Conservation (phyloP, 2,888 invertebrate species). For the Leuctra nigra region DNA sequence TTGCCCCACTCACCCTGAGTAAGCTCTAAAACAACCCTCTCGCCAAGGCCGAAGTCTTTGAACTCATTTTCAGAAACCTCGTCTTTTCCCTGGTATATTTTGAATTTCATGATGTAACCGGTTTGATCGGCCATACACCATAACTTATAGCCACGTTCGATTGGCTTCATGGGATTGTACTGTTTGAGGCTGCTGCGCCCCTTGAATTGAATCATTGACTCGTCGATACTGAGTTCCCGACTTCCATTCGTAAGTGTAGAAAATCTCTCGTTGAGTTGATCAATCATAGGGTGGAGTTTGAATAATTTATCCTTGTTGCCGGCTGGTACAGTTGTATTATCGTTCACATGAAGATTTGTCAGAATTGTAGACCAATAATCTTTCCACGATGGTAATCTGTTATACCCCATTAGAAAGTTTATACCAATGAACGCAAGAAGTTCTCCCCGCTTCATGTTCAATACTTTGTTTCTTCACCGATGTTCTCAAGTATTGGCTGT, state of each 20-base stretch:
- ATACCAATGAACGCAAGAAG: too few relatives aligned
- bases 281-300: constrained; percentile 24
- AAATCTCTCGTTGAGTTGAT: constrained; percentile 22
- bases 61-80: not conserved
- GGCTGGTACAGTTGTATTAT: constrained; percentile 24
- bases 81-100: constrained; percentile 20
- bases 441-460: too few relatives aligned
- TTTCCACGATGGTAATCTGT: too few relatives aligned
- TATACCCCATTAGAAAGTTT: too few relatives aligned
- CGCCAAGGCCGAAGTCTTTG: constrained; percentile 24
- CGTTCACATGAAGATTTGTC: constrained; percentile 26
- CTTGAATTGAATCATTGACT: constrained; percentile 30
- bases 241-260: constrained; percentile 21
- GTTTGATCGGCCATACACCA: constrained; percentile 26
- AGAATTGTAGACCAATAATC: too few relatives aligned
- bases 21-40: constrained; percentile 30
- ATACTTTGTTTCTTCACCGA: too few relatives aligned
- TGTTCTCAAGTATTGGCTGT: too few relatives aligned
- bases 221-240: constrained; percentile 28
- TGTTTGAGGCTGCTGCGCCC: constrained; percentile 28
- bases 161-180: constrained; percentile 25
- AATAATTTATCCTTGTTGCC: constrained; percentile 27
- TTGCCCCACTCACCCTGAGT: constrained; percentile 28
- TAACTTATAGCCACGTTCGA: constrained; percentile 29
- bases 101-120: constrained; percentile 29